Evolutionary conservation across 1,140 invertebrate genomes (phyloP), one percentile per base, ranked within the genome.

Genomic region (Cardiocondyla obscurior): DNA sequence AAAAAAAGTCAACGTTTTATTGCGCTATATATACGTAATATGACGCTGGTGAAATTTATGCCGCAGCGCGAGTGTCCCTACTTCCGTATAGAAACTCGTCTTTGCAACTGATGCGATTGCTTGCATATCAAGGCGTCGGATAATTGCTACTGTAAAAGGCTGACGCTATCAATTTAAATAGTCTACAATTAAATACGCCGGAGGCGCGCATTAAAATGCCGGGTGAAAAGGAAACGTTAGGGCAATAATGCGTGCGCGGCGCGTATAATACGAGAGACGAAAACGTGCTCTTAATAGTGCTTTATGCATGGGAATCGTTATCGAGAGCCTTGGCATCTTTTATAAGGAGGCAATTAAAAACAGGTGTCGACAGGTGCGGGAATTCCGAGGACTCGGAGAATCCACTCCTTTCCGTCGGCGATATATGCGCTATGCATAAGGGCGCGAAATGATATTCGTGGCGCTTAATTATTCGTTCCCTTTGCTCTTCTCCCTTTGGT

Each of bases 401-500:
- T n/a, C n/a, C n/a, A n/a, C n/a, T n/a, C n/a, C n/a, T n/a, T n/a
- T n/a, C n/a, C n/a, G n/a, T n/a, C n/a, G n/a, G n/a, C n/a, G n/a
- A n/a, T n/a, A n/a, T n/a, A n/a, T n/a, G n/a, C n/a, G n/a, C 36
- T 73, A 10, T 33, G 19, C 14, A 76, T 64, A 76, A 64, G 73
- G 73, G 73, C 57, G 57, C 39, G 58, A 44, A 76, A 76, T 76
- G 58, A 76, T 76, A 76, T 64, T n/a, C 44, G 58, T 49, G 73
- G 19, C 19, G 73, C 73, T 76, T 76, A 76, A 76, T 76, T 76
- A 76, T 76, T 76, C 73, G 73, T 33, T 76, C 58, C 57, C 58
- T 49, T 76, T 28, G 39, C 55, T 36, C 28, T 64, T 46, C 39
- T 51, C 73, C 58, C 57, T 76, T 76, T 42, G 42, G 57, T 76